phyloP scores from a whole-genome alignment of 2,888 invertebrate genomes.

The Chelonus formosanus region DNA sequence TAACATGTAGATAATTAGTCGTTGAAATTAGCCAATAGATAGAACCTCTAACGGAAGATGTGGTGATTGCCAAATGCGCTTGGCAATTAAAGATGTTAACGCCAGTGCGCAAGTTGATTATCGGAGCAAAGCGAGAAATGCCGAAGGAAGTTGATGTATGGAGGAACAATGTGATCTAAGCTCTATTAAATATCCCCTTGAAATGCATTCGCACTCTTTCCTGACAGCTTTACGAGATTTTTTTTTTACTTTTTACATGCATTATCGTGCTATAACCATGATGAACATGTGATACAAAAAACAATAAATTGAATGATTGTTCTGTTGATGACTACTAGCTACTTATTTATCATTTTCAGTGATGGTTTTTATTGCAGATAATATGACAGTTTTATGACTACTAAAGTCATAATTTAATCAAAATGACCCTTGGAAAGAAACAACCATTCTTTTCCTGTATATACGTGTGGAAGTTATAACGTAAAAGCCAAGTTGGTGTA shows the following conservation, averaged over 20 bases:
- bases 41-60: not conserved
- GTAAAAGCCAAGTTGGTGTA: conserved; percentile 44
- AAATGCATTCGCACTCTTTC: conserved; percentile 32
- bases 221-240: conserved; percentile 41
- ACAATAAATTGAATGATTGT: not conserved
- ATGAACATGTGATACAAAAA: not conserved
- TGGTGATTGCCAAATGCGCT: conserved; percentile 26
- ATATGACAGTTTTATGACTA: conserved; percentile 48
- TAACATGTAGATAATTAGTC: no score
- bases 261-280: conserved; percentile 14
- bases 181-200: conserved; percentile 15
- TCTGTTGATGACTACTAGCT: not conserved
- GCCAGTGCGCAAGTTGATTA: conserved; percentile 37
- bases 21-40: not conserved
- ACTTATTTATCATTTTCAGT: conserved; percentile 5
- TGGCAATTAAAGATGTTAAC: conserved; percentile 40
- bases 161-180: conserved; percentile 16
- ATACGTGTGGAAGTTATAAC: conserved; percentile 29
- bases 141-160: conserved; percentile 28
- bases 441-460: conserved; percentile 51
- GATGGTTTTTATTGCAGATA: not conserved
- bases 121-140: conserved; percentile 35
- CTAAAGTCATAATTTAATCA: conserved; percentile 56
- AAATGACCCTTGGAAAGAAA: conserved; percentile 46
- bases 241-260: conserved; percentile 8